phyloP scores from a whole-genome alignment of 2,888 invertebrate genomes.

The Nomada hirtipes region DNA sequence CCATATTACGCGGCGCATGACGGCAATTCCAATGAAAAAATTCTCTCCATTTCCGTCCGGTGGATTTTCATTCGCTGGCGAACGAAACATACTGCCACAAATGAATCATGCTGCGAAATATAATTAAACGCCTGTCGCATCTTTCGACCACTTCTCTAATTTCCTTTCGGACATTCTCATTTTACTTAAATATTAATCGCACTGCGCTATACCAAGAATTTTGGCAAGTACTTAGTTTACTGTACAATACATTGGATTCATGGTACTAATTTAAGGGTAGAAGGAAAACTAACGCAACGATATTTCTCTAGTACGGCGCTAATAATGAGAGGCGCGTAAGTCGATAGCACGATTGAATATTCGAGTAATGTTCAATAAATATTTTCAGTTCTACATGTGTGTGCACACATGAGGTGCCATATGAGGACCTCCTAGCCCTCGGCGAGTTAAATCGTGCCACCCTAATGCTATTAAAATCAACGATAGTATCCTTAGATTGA shows the following conservation, averaged over 20 bases:
- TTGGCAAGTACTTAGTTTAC: no score
- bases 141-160: not conserved
- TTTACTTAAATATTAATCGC: no score
- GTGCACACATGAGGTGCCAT: not conserved
- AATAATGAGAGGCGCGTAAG: no score
- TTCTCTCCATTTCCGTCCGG: not conserved
- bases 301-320: no score
- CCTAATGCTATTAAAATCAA: conserved; percentile 57
- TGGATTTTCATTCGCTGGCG: conserved; percentile 1
- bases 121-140: not conserved
- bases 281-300: no score
- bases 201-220: no score
- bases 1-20: conserved; percentile 44
- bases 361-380: no score
- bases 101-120: conserved; percentile 16
- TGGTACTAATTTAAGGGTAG: no score
- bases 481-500: conserved; percentile 60
- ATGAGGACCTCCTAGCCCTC: conserved; percentile 1
- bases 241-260: no score
- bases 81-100: not conserved
- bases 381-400: not conserved
- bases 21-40: conserved; percentile 8
- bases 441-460: conserved; percentile 43
- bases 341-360: no score
- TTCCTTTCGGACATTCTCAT: not conserved